A percentile compares a stretch with the other conserved stretches of the same genome.
phyloP scores from a whole-genome alignment of 2,888 invertebrate species.

The Agrenia bidenticulata region DNA sequence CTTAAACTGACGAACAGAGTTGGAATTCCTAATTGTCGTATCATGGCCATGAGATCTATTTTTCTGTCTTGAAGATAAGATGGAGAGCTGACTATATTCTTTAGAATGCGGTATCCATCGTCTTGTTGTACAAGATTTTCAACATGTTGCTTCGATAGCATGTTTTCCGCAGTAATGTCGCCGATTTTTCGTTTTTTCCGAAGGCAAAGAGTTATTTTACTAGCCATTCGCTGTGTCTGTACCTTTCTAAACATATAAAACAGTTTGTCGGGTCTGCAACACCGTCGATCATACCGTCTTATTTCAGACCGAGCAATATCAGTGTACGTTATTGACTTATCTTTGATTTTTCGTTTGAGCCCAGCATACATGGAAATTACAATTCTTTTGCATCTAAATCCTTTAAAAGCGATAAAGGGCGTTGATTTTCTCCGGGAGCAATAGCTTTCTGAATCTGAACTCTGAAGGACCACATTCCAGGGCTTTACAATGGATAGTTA shows the following conservation, averaged over 20 bases:
- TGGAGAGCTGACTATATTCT: constrained; percentile 27
- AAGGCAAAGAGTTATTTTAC: constrained; percentile 18
- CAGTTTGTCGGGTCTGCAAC: constrained; percentile 14
- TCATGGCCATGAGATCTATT: constrained; percentile 33
- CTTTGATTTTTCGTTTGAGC: background rate
- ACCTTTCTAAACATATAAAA: constrained; percentile 22
- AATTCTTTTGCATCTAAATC: constrained; percentile 22
- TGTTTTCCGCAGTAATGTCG: constrained; percentile 20
- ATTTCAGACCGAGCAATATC: constrained; percentile 36
- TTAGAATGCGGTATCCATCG: constrained; percentile 34
- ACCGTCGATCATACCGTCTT: constrained; percentile 23
- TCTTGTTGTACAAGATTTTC: constrained; percentile 22
- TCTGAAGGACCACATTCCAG: too few species aligned
- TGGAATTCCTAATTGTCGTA: constrained; percentile 26
- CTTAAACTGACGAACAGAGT: constrained; percentile 37
- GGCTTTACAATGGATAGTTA: too few species aligned
- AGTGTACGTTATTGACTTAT: constrained; percentile 3
- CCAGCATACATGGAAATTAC: constrained; percentile 24
- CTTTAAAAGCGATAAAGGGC: constrained; percentile 2
- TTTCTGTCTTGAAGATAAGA: constrained; percentile 26
- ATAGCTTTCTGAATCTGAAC: too few species aligned
- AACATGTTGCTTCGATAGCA: background rate
- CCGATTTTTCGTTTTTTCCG: constrained; percentile 18
- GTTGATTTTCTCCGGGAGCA: constrained; percentile 21
- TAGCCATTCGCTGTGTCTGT: constrained; percentile 9